phyloP scores from a whole-genome alignment of 2,797 vertebrate genomes.

The Acropternis orthonyx region DNA sequence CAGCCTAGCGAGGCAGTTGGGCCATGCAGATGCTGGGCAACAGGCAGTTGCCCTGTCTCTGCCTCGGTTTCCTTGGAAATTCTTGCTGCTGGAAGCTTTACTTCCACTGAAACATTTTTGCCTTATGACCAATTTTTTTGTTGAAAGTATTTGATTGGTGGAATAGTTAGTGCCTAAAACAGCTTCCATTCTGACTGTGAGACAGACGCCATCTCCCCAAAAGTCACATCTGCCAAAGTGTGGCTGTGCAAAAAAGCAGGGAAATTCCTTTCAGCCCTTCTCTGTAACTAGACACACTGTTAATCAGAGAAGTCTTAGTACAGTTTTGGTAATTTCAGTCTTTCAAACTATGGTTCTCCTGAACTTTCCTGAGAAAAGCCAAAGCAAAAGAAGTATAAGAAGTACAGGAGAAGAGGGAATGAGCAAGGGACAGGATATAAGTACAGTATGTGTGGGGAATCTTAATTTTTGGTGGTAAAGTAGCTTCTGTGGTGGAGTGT shows the following conservation, averaged over 20 bases:
- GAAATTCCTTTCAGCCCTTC: background rate
- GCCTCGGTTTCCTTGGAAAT: background rate
- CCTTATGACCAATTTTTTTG: background rate
- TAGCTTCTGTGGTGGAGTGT: background rate
- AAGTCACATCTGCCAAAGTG: background rate
- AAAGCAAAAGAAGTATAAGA: background rate
- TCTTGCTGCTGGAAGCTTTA: background rate
- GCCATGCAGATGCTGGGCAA: background rate
- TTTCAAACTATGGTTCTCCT: background rate
- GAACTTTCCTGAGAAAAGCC: background rate
- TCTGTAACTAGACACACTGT: background rate
- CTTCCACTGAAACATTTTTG: background rate
- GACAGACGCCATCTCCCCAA: background rate
- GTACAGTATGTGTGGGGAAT: rapidly evolving
- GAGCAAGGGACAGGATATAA: background rate
- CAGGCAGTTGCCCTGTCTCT: background rate
- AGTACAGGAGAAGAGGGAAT: background rate
- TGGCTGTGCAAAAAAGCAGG: background rate
- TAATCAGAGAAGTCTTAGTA: background rate
- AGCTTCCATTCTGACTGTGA: background rate
- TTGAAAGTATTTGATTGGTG: background rate
- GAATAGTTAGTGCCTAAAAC: background rate
- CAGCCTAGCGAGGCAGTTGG: rapidly evolving
- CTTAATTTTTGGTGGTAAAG: background rate
- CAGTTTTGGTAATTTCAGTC: background rate